Conservation (phyloP, 2,797 vertebrate species). For the Xiphorhynchus erythropygius region DNA sequence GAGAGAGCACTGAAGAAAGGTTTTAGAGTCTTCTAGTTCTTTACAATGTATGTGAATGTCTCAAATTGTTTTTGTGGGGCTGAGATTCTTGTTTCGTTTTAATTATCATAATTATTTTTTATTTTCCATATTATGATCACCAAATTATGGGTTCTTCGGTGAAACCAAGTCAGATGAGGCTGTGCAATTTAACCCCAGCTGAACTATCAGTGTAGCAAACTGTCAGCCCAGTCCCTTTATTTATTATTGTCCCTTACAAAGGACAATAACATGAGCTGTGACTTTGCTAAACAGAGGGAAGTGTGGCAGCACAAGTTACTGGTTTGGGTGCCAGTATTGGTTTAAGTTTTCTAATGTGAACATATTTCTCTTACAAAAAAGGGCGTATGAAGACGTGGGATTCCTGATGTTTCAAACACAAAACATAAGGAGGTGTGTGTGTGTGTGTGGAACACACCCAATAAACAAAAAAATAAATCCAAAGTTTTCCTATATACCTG, state of each 20-base stretch:
- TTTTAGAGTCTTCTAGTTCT: background rate
- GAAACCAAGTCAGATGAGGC: background rate
- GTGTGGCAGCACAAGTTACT: background rate
- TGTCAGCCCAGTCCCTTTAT: accelerated
- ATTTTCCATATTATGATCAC: background rate
- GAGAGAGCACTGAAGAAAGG: background rate
- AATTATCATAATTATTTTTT: background rate
- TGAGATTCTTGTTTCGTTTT: background rate
- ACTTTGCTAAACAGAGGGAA: background rate
- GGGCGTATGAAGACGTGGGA: accelerated
- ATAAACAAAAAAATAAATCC: background rate
- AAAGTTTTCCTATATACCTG: background rate
- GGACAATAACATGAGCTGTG: background rate
- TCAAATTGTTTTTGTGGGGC: background rate
- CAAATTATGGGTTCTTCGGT: background rate
- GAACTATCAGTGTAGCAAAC: accelerated
- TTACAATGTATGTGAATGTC: background rate
- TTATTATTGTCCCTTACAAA: too few relatives aligned
- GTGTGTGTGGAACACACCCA: accelerated
- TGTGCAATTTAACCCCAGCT: accelerated
- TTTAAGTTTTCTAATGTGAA: background rate
- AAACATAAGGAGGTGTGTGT: background rate
- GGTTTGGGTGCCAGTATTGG: background rate
- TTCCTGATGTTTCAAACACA: background rate
- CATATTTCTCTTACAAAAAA: background rate